Evolutionary conservation across 1,140 invertebrate species (phyloP).

Genomic region (Diabrotica virgifera): DNA sequence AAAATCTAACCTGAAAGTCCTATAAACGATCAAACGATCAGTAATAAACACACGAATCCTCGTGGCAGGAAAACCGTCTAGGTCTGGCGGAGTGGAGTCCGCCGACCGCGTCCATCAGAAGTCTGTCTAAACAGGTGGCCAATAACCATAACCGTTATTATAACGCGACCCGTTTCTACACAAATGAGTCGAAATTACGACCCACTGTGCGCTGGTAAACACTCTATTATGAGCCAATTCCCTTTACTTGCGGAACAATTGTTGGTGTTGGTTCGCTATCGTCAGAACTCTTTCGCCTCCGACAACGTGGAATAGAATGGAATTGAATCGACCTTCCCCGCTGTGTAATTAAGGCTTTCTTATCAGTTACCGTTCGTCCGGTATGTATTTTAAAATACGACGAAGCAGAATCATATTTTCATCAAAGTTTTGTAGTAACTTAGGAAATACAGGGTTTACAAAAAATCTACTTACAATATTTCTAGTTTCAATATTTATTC

Average conservation of each 20-base stretch:
- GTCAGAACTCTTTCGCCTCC: conserved; percentile 33
- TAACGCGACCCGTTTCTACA: conserved; percentile 49
- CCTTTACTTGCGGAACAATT: conserved; percentile 40
- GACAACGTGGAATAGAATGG: not conserved
- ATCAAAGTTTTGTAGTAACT: no score
- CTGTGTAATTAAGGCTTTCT: conserved; percentile 34
- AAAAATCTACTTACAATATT: no score
- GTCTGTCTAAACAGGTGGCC: conserved; percentile 47
- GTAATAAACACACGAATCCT: not conserved
- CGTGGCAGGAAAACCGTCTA: not conserved
- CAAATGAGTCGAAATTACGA: conserved; percentile 51
- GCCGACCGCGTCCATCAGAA: conserved; percentile 43
- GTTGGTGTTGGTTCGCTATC: conserved; percentile 30
- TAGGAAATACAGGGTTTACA: no score
- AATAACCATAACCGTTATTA: conserved; percentile 52
- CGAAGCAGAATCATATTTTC: no score
- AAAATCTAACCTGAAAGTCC: no score
- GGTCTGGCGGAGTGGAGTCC: conserved; percentile 6
- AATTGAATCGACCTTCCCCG: conserved; percentile 28
- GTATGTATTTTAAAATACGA: conserved; percentile 9
- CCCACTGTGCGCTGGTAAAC: conserved; percentile 48
- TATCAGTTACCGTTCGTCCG: conserved; percentile 20
- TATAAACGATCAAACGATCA: no score
- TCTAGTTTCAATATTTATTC: no score
- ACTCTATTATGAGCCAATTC: conserved; percentile 49